Conservation (phyloP, 2,113 vertebrate species). For the Proterorhinus semilunaris region DNA sequence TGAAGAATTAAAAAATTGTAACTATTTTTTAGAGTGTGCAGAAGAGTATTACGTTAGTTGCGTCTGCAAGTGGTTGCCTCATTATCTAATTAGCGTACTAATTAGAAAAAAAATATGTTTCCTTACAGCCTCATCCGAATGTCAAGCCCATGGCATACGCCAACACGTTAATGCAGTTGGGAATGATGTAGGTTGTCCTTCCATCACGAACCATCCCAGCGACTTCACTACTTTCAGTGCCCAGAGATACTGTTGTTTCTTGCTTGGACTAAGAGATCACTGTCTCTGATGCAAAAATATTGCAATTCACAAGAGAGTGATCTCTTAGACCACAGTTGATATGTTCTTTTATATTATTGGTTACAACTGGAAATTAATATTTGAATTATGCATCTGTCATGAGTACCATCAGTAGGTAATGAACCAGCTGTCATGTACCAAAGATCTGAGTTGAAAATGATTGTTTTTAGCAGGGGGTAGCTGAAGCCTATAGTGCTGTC, state of each 20-base stretch:
- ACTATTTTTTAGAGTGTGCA: too few species aligned
- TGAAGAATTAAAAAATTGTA: not conserved
- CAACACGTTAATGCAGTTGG: conserved; percentile 90
- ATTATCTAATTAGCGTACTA: not conserved
- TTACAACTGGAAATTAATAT: conserved; percentile 47
- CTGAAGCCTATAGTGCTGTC: conserved; percentile 42
- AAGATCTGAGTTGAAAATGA: conserved; percentile 70
- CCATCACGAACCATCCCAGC: conserved; percentile 52
- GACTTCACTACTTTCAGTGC: conserved; percentile 60
- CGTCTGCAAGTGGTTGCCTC: too few species aligned
- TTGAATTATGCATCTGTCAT: conserved; percentile 12
- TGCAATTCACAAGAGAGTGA: conserved; percentile 53
- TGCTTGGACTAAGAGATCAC: conserved; percentile 45
- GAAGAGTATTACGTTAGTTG: too few species aligned
- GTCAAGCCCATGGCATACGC: conserved; percentile 95
- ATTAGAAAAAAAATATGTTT: conserved; percentile 10
- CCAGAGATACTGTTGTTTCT: conserved; percentile 44
- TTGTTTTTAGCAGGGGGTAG: conserved; percentile 55
- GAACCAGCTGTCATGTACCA: conserved; percentile 70
- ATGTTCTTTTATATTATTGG: conserved; percentile 32
- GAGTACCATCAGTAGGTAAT: conserved; percentile 32
- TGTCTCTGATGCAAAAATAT: conserved; percentile 34
- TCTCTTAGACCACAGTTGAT: conserved; percentile 45
- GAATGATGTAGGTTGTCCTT: conserved; percentile 84
- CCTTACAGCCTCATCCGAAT: conserved; percentile 89